Evolutionary conservation across 2,113 vertebrate genomes (phyloP).

Genomic region (Geothlypis trichas): DNA sequence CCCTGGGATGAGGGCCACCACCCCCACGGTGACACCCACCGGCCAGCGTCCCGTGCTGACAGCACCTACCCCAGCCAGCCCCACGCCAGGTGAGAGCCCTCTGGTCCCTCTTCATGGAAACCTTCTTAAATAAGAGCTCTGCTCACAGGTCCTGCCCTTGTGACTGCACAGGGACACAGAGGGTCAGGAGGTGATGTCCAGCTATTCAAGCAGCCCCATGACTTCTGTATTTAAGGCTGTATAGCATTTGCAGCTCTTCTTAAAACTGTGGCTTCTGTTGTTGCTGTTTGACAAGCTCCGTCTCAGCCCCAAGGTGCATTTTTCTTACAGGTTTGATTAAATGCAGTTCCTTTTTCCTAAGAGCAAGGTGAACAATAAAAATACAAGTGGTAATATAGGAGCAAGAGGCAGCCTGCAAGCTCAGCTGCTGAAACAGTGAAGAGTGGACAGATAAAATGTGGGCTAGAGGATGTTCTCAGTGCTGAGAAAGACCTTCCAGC

Average conservation of each 20-base stretch:
- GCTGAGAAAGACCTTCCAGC: not conserved
- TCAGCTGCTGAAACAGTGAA: conserved; percentile 34
- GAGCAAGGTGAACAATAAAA: conserved; percentile 28
- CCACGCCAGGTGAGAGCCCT: conserved; percentile 57
- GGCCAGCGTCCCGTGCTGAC: not conserved
- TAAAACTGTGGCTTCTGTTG: not conserved
- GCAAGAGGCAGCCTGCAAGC: conserved; percentile 3
- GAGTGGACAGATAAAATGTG: not conserved
- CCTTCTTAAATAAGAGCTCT: fast-evolving
- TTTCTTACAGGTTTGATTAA: not conserved
- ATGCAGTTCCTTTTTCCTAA: not conserved
- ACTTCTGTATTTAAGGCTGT: not conserved
- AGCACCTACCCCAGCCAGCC: not conserved
- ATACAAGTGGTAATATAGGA: not conserved
- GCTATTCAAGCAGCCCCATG: not conserved
- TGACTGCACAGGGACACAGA: fast-evolving
- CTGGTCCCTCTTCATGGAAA: not conserved
- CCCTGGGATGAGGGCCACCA: not conserved
- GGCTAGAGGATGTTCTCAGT: not conserved
- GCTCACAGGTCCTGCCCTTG: fast-evolving
- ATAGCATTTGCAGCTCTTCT: not conserved
- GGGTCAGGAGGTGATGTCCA: not conserved
- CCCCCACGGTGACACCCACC: not conserved
- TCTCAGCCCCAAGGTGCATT: not conserved
- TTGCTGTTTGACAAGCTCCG: not conserved